These are phyloP conservation scores for Bufotes viridis DNA, from an alignment of 2,797 vertebrate species.

Conservation along the genomic window DNA sequence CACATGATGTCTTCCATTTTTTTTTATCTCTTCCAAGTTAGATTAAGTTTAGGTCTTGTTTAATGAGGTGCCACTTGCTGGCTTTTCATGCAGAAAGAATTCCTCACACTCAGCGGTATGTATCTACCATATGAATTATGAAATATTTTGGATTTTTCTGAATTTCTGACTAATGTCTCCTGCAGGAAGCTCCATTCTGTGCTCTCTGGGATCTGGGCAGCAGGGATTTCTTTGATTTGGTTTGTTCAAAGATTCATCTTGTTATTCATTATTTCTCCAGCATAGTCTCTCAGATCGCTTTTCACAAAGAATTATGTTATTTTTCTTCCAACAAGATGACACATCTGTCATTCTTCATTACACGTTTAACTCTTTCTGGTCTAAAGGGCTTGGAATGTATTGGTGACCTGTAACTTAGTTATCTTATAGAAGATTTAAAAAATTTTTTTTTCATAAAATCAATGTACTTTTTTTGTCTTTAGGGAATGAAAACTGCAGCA, in stretches of 20 bases:
- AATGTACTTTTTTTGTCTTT: background rate
- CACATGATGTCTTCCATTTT: constrained; percentile 72
- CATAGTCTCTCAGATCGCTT: constrained; percentile 61
- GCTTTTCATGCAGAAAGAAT: constrained; percentile 76
- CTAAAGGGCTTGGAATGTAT: background rate
- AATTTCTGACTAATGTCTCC: constrained; percentile 72
- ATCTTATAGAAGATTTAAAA: background rate
- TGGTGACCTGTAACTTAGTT: background rate
- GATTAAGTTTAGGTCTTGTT: constrained; percentile 79
- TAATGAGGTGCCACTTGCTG: constrained; percentile 80
- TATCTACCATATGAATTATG: constrained; percentile 78
- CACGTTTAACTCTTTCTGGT: constrained; percentile 44
- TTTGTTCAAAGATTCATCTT: constrained; percentile 69
- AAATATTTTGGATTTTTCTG: constrained; percentile 71
- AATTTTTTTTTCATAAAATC: no score
- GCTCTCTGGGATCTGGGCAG: constrained; percentile 70
- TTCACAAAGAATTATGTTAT: constrained; percentile 53
- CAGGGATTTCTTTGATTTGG: constrained; percentile 73
- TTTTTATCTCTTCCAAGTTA: constrained; percentile 77
- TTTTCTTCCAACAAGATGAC: constrained; percentile 46
- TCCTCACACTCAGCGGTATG: constrained; percentile 74
- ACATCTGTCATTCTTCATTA: constrained; percentile 31
- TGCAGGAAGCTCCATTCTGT: constrained; percentile 76
- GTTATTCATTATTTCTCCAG: constrained; percentile 66
- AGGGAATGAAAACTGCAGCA: no score